A percentile compares a stretch with the other conserved stretches of the same genome.
Evolutionary conservation across 2,113 vertebrate species (phyloP).

Genomic region (Laterallus jamaicensis): DNA sequence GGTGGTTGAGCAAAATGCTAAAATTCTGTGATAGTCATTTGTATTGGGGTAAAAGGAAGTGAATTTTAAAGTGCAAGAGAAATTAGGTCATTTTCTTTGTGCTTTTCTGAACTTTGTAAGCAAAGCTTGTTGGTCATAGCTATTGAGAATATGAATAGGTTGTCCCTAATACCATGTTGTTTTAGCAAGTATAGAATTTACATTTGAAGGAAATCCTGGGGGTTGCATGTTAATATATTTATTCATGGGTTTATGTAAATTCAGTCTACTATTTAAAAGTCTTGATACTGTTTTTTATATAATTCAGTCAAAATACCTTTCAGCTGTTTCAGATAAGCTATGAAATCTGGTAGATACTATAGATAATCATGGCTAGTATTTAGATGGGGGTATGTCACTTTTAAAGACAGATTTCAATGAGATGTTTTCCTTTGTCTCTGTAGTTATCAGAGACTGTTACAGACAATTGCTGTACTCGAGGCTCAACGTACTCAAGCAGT

Average conservation of each 20-base stretch:
- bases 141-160: neutral
- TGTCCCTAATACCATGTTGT: neutral
- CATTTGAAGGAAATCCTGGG: neutral
- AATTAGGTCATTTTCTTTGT: neutral
- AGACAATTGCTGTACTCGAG: constrained; percentile 97
- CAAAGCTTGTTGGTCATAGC: neutral
- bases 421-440: constrained; percentile 73
- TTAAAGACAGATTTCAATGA: constrained; percentile 64
- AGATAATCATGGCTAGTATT: constrained; percentile 48
- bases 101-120: neutral
- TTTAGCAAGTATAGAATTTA: neutral
- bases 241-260: neutral
- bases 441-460: constrained; percentile 99
- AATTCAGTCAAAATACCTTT: constrained; percentile 65
- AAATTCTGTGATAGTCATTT: neutral
- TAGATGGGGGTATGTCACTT: constrained; percentile 26
- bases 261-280: neutral
- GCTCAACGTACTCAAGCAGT: constrained; percentile 97
- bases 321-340: constrained; percentile 55
- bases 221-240: too few relatives aligned
- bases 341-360: constrained; percentile 32
- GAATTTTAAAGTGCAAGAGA: neutral
- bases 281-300: constrained; percentile 14
- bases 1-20: neutral
- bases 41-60: neutral